Conservation (phyloP, 1,140 invertebrate genomes). For the Drosophila melanica region DNA sequence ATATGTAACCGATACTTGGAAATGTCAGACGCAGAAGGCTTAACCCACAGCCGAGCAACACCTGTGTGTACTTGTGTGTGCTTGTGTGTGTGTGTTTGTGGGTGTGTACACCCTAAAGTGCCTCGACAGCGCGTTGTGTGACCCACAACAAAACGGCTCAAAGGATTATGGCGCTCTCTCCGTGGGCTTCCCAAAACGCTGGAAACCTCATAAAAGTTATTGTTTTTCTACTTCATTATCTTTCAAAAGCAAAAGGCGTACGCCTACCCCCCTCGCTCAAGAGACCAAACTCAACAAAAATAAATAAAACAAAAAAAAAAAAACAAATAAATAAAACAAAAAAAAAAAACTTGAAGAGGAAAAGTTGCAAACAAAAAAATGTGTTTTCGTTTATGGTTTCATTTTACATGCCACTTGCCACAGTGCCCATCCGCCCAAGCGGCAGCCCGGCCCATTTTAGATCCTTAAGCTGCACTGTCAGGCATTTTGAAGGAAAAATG, state of each 20-base stretch:
- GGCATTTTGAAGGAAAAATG: conserved; percentile 70
- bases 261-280: not conserved
- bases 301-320: not conserved
- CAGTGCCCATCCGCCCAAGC: conserved; percentile 9
- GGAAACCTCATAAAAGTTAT: conserved; percentile 83
- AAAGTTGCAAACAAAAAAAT: conserved; percentile 18
- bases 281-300: not conserved
- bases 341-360: not conserved
- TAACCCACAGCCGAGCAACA: conserved; percentile 13
- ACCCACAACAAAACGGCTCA: conserved; percentile 51
- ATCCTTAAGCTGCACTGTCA: conserved; percentile 39
- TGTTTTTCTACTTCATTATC: conserved; percentile 83
- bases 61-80: conserved; percentile 1
- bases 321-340: not conserved
- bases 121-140: not conserved
- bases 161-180: conserved; percentile 64
- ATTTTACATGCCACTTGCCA: conserved; percentile 64
- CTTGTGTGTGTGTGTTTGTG: conserved; percentile 5
- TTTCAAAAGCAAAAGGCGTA: conserved; percentile 64
- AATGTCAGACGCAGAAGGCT: conserved; percentile 66
- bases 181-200: conserved; percentile 33
- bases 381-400: conserved; percentile 79
- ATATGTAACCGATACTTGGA: conserved; percentile 78
- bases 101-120: conserved; percentile 62
- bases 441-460: not conserved